Percentiles rank a stretch among this genome's conserved stretches.
These are phyloP conservation scores for Nannoperca australis DNA, from an alignment of 2,797 vertebrate genomes.

Conservation along the genomic window DNA sequence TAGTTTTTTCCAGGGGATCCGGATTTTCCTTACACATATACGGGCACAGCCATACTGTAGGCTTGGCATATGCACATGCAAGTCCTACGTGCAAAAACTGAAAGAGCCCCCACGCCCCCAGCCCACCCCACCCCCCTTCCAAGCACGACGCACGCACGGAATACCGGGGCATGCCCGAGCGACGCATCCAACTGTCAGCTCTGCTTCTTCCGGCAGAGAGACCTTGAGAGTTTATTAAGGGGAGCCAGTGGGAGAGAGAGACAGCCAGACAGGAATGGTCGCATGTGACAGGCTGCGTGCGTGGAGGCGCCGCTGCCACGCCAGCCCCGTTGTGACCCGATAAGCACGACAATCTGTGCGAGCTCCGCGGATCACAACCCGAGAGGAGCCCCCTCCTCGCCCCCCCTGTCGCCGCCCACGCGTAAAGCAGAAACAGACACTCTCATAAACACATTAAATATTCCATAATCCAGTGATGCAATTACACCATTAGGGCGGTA, in stretches of 20 bases:
- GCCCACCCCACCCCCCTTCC: constrained; percentile 21
- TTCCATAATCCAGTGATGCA: constrained; percentile 65
- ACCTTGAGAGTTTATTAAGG: constrained; percentile 64
- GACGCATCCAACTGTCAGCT: constrained; percentile 72
- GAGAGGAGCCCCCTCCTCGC: constrained; percentile 42
- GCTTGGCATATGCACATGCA: constrained; percentile 40
- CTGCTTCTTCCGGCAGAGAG: constrained; percentile 71
- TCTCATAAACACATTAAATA: constrained; percentile 66
- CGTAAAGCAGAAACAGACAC: constrained; percentile 51
- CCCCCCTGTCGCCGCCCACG: constrained; percentile 62
- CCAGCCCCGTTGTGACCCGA: constrained; percentile 63
- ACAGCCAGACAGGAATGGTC: constrained; percentile 40
- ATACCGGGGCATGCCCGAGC: constrained; percentile 80
- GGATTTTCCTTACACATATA: constrained; percentile 13
- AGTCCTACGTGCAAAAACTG: constrained; percentile 59
- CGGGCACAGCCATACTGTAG: constrained; percentile 11
- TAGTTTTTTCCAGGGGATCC: neutral
- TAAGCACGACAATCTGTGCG: constrained; percentile 66
- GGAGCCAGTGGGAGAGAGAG: constrained; percentile 45
- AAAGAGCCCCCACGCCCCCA: constrained; percentile 25
- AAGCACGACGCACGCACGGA: constrained; percentile 69
- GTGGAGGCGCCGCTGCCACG: constrained; percentile 41
- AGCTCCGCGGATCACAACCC: constrained; percentile 55
- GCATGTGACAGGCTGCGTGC: constrained; percentile 67
- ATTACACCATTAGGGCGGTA: constrained; percentile 46